phyloP scores from a whole-genome alignment of 2,113 vertebrate species.

The Anolis carolinensis region DNA sequence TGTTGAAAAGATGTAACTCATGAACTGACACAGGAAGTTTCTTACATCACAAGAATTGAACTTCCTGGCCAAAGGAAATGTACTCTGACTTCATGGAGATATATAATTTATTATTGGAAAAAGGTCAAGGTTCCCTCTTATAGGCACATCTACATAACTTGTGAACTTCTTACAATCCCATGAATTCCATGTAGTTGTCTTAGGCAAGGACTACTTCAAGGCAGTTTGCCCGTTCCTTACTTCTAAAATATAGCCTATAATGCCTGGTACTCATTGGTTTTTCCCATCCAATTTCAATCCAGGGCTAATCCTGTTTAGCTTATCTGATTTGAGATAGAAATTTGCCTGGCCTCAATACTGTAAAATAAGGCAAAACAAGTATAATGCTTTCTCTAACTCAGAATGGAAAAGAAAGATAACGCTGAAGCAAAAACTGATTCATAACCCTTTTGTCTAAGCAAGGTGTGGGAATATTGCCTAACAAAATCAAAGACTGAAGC shows the following conservation, averaged over 20 bases:
- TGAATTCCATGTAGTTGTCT: no score
- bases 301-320: no score
- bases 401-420: neutral
- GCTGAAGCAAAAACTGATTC: no score
- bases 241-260: no score
- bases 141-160: no score
- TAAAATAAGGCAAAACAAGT: neutral
- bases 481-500: neutral
- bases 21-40: neutral
- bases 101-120: neutral
- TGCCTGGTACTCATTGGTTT: no score
- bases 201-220: no score
- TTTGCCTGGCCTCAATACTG: neutral
- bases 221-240: no score
- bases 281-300: no score
- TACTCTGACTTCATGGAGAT: neutral
- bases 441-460: neutral
- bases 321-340: neutral
- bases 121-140: no score
- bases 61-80: neutral
- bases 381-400: neutral
- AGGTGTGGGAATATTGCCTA: neutral
- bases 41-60: slow-evolving; percentile 6
- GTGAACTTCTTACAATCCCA: no score
- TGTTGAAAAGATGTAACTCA: neutral